These are phyloP conservation scores for Leptosomus discolor DNA, from an alignment of 2,113 vertebrate genomes.

Conservation along the genomic window DNA sequence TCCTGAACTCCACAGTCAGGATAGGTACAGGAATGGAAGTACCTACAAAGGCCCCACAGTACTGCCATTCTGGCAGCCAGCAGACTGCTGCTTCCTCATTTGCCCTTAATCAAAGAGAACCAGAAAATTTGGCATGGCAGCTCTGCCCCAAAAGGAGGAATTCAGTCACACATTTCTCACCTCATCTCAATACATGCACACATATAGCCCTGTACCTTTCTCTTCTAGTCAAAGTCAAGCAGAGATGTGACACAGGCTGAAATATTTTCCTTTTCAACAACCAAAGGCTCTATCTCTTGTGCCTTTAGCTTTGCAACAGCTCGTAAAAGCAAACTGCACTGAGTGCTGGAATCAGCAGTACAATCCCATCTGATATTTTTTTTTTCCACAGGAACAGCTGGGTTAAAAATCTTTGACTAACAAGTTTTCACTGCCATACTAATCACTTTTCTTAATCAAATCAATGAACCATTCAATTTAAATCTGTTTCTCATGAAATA, in stretches of 20 bases:
- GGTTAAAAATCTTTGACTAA: constrained; percentile 50
- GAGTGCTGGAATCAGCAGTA: not conserved
- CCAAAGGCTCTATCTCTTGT: not conserved
- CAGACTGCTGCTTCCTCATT: not conserved
- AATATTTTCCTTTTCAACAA: not conserved
- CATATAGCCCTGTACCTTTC: not conserved
- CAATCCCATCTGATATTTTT: not conserved
- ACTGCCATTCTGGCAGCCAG: not conserved
- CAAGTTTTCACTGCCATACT: not conserved
- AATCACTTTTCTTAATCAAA: constrained; percentile 27
- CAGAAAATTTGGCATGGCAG: not conserved
- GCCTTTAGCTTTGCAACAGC: not conserved
- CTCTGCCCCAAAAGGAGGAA: not conserved
- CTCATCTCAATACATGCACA: not conserved
- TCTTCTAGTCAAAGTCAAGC: not conserved
- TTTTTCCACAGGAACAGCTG: not conserved
- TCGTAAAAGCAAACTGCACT: not conserved
- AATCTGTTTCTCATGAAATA: constrained; percentile 19
- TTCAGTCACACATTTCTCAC: not conserved
- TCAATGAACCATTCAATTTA: constrained; percentile 9
- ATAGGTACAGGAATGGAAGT: not conserved
- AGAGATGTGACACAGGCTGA: not conserved
- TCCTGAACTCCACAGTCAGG: not conserved
- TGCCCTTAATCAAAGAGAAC: not conserved
- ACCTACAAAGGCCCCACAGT: not conserved